Evolutionary conservation across 2,888 invertebrate genomes (phyloP).

Genomic region (Drosophila picticornis): DNA sequence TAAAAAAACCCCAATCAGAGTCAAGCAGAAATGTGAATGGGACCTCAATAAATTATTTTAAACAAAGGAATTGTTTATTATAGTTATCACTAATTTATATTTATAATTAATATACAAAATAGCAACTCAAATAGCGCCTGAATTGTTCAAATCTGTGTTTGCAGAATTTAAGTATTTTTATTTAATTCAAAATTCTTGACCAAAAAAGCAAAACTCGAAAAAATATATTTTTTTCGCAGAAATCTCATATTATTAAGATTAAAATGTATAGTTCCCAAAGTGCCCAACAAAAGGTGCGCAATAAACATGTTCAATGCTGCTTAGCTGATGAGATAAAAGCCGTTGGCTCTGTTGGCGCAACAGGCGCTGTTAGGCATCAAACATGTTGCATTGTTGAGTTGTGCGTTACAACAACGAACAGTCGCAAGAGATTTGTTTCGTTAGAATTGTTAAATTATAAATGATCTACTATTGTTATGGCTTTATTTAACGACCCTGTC

Average conservation of each 20-base stretch:
- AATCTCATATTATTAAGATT: background rate
- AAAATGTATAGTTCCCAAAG: background rate
- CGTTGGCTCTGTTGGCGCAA: constrained; percentile 15
- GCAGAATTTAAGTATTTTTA: background rate
- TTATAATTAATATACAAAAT: background rate
- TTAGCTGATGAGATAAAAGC: constrained; percentile 17
- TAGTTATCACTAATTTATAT: too few species aligned
- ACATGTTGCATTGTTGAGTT: constrained; percentile 58
- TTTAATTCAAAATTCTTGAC: background rate
- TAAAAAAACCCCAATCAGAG: background rate
- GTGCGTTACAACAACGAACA: background rate
- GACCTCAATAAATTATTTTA: background rate
- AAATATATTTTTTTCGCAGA: background rate
- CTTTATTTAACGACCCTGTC: background rate
- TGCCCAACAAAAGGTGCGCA: background rate
- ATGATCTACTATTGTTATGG: background rate
- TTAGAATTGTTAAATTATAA: constrained; percentile 10
- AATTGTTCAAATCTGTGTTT: background rate
- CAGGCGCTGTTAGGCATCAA: constrained; percentile 48
- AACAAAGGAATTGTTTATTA: background rate
- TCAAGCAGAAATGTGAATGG: too few species aligned
- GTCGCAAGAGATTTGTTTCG: background rate
- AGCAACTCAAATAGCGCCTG: background rate
- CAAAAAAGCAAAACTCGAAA: too few species aligned
- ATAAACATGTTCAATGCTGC: background rate